Evolutionary conservation across 1,140 invertebrate genomes (phyloP), one percentile per base, ranked within the genome.

Genomic region (Drosophila gunungcola): DNA sequence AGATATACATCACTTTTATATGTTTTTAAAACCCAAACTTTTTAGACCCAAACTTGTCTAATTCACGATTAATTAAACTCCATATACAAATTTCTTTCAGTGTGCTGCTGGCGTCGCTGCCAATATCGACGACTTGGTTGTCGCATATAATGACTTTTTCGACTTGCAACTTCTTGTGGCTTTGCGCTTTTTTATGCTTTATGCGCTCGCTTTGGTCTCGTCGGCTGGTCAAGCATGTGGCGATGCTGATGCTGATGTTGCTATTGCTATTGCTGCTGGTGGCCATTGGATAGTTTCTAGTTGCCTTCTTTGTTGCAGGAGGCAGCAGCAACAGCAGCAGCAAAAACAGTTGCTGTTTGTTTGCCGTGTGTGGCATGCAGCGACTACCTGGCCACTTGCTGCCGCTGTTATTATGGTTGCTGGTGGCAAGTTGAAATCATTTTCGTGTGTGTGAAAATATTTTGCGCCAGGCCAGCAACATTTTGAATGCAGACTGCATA

Each of bases 131-230:
- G 75, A 77, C 62, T 67, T 69, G 64, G 75, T 60, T 68, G 78
- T 80, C 54, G 78, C 81, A 89, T 89, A 89, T 89, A 89, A 89
- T 89, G 84, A 89, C 84, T 89, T 89, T 89, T 89, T 89, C 84
- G 84, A 88, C 70, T 82, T 75, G 78, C 72, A 62, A 85, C 73
- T 77, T 61, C 53, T 78, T 76, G 73, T 75, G 81, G 73, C 73
- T 77, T 69, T 78, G 82, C 78, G 78, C 81, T 86, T 85, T 89
- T 89, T 80, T 89, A 88, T 89, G 84, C 79, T 88, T 88, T 88
- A 88, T 88, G 84, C 84, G 83, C 73, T 85, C 82, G 78, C 77
- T 75, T 69, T 75, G 73, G 73, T 75, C 73, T 74, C 58, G 72
- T 69, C 68, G 70, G 69, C 80, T 85, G 83, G 83, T 83, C 82